These are phyloP conservation scores for Pseudomyrmex gracilis DNA, from an alignment of 1,140 invertebrate species.

Conservation along the genomic window DNA sequence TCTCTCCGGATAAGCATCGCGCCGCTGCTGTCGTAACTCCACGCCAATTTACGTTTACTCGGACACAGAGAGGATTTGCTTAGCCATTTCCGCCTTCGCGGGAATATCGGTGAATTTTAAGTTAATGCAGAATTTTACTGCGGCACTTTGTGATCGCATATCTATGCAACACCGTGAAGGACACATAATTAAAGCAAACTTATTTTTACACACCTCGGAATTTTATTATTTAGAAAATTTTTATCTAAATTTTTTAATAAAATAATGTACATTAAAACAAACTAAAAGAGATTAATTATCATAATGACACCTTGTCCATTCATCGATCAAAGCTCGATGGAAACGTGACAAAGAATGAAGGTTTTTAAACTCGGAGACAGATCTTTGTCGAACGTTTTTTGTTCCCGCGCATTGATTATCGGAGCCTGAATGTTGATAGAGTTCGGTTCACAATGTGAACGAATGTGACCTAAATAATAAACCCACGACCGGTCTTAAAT, in stretches of 20 bases:
- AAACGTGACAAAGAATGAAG: not conserved
- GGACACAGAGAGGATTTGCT: not conserved
- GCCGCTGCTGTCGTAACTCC: slow-evolving; percentile 13
- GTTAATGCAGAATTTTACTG: not conserved
- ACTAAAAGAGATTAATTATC: too few species aligned
- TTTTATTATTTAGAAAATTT: not conserved
- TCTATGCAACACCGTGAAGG: too few species aligned
- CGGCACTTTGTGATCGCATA: too few species aligned
- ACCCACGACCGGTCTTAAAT: not conserved
- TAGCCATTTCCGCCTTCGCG: slow-evolving; percentile 7
- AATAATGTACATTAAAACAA: not conserved
- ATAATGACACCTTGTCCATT: too few species aligned
- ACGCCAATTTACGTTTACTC: slow-evolving; percentile 21
- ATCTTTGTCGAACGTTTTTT: not conserved
- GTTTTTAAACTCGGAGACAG: not conserved
- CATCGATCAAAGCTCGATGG: too few species aligned
- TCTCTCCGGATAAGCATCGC: slow-evolving; percentile 6
- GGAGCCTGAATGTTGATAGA: not conserved
- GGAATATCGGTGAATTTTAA: slow-evolving; percentile 12
- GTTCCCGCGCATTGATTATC: not conserved
- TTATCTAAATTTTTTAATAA: not conserved
- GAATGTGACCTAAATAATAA: slow-evolving; percentile 26
- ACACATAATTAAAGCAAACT: not conserved
- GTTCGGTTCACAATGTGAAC: not conserved
- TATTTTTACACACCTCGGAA: not conserved